phyloP scores from a whole-genome alignment of 1,140 invertebrate genomes.

The Penaeus japonicus region DNA sequence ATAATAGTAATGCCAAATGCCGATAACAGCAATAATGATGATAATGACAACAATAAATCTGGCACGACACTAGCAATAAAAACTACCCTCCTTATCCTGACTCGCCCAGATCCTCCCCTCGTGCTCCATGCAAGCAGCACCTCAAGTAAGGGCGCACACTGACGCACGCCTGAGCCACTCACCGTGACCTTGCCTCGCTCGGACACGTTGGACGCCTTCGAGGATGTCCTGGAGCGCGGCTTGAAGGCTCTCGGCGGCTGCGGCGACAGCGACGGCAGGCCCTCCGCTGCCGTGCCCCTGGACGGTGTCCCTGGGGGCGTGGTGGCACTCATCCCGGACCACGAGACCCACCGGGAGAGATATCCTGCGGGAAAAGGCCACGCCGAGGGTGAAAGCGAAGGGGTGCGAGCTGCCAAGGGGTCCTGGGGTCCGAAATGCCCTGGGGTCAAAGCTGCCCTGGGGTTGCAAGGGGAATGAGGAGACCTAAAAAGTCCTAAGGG shows the following conservation, averaged over 20 bases:
- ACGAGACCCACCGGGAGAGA: conserved; percentile 59
- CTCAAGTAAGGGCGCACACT: no score
- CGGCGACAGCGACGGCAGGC: conserved; percentile 44
- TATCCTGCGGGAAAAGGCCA: conserved; percentile 47
- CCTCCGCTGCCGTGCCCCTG: conserved; percentile 32
- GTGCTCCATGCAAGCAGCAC: no score
- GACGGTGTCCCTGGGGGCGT: conserved; percentile 55
- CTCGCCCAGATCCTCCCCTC: no score
- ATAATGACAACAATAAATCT: background rate
- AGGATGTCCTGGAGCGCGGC: conserved; percentile 51
- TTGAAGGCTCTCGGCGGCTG: conserved; percentile 55
- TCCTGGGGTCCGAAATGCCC: background rate
- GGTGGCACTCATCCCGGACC: conserved; percentile 48
- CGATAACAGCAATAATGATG: no score
- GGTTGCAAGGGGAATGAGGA: no score
- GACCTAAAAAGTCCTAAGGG: no score
- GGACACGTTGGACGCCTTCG: conserved; percentile 55
- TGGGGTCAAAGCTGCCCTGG: no score
- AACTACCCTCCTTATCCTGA: no score
- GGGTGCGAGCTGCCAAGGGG: background rate
- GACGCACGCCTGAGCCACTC: background rate
- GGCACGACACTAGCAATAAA: no score
- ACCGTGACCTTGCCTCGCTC: conserved; percentile 29
- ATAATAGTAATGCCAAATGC: no score
- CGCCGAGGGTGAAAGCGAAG: background rate